Evolutionary conservation across 2,113 vertebrate species (phyloP), one percentile per base, ranked within the genome.

Genomic region (Tragelaphus buxtoni): DNA sequence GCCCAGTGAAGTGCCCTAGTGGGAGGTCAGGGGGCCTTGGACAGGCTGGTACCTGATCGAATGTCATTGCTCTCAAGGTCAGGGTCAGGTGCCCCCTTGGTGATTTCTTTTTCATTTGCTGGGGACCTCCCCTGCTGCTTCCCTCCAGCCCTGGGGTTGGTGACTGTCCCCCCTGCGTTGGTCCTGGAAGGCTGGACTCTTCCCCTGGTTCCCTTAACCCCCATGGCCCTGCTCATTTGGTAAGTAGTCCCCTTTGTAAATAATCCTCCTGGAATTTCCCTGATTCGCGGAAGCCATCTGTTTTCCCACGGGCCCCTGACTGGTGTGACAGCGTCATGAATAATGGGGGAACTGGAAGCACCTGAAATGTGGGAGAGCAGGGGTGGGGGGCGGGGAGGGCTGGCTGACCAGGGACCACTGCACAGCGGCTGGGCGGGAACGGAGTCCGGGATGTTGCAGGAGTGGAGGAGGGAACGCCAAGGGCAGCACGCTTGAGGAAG

Each of bases 251-350:
- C 30, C 60, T 77, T 83, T 53, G 92, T 88, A 91, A 93, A 82
- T n/a, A 65, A n/a, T 56, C 24, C 77, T 96, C 94, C 79, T n/a
- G 96, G 95, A 97, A 95, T 95, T 96, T 86, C 97, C 96, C 94
- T 32, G 5, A 20, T 53, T 89, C 11, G 80, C 83, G 80, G 97
- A 96, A 97, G 95, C 96, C 97, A 96, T 97, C 96, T 96, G 95
- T 83, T 96, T 94, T 84, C 97, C 93, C 94, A 80, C 0, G 6
- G 84, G 91, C 51, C 65, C 18, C 39, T 24, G 88, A 11, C 30
- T 56, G 63, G 39, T 4, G 42, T 45, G 95, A 86, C 79, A 63
- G 84, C 11, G 6, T 49, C 55, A 4, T 22, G 69, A 94, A 45
- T 56, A 88, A 83, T 17, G 26, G 55, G 16, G 72, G 56, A 58